Evolutionary conservation across 2,113 vertebrate species (phyloP).

Genomic region (Lepus timidus): DNA sequence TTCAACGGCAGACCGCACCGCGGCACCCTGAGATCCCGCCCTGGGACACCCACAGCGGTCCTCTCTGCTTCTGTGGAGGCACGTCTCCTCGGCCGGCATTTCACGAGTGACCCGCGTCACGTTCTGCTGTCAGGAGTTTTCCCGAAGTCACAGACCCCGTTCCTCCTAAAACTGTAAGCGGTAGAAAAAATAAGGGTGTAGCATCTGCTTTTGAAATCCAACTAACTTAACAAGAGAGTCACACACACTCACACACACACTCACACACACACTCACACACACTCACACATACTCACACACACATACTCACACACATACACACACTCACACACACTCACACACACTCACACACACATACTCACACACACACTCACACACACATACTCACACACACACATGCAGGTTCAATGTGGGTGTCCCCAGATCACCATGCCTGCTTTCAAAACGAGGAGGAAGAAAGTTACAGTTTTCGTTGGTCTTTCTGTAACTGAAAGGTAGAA

Average conservation of each 20-base stretch:
- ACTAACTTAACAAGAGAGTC: slow-evolving; percentile 14
- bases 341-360: too few relatives aligned
- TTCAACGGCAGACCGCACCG: too few relatives aligned
- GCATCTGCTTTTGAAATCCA: slow-evolving; percentile 45
- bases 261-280: too few relatives aligned
- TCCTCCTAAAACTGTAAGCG: slow-evolving; percentile 44
- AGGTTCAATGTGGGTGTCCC: background rate
- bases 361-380: too few relatives aligned
- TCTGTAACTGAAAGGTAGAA: background rate
- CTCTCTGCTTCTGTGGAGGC: background rate
- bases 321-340: too few relatives aligned
- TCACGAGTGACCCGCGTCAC: slow-evolving; percentile 15
- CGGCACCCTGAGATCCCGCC: background rate
- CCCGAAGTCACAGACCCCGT: slow-evolving; percentile 30
- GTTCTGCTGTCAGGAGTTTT: slow-evolving; percentile 16
- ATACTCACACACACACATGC: too few relatives aligned
- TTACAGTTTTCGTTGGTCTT: slow-evolving; percentile 21
- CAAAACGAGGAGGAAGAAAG: background rate
- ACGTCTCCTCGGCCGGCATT: background rate
- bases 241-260: too few relatives aligned
- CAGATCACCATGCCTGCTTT: background rate
- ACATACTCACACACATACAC: too few relatives aligned
- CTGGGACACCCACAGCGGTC: background rate
- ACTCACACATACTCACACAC: too few relatives aligned
- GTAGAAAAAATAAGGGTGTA: slow-evolving; percentile 1